Conservation (phyloP, 2,888 invertebrate species). For the Nezara viridula region DNA sequence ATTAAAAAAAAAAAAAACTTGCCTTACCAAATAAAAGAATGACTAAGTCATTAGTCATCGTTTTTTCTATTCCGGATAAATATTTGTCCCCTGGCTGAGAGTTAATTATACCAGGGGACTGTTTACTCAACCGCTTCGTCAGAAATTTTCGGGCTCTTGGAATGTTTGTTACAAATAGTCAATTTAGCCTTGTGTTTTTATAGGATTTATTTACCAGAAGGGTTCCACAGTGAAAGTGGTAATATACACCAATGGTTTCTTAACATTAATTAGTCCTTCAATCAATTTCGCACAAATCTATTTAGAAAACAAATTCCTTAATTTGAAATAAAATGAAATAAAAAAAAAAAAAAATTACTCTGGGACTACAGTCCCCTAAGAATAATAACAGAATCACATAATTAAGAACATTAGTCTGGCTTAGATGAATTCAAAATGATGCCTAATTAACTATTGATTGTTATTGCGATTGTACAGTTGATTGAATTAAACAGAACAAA, state of each 20-base stretch:
- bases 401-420: too few species aligned
- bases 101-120: background rate
- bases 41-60: slow-evolving; percentile 1
- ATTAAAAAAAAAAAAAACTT: background rate
- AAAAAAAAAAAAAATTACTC: too few species aligned
- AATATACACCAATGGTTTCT: background rate
- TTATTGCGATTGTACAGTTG: too few species aligned
- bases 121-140: slow-evolving; percentile 1
- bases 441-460: too few species aligned
- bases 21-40: background rate
- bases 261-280: too few species aligned
- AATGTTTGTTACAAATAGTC: background rate
- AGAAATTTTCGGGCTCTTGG: background rate
- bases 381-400: too few species aligned
- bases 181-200: background rate
- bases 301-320: too few species aligned
- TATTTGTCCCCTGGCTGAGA: background rate
- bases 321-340: too few species aligned
- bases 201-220: background rate
- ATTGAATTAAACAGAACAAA: too few species aligned
- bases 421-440: too few species aligned
- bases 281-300: too few species aligned
- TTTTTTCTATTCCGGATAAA: background rate
- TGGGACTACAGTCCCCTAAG: too few species aligned
- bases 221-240: background rate